Evolutionary conservation across 2,888 invertebrate genomes (phyloP), one percentile per base, ranked within the genome.

Genomic region (Eurytoma adleriae): DNA sequence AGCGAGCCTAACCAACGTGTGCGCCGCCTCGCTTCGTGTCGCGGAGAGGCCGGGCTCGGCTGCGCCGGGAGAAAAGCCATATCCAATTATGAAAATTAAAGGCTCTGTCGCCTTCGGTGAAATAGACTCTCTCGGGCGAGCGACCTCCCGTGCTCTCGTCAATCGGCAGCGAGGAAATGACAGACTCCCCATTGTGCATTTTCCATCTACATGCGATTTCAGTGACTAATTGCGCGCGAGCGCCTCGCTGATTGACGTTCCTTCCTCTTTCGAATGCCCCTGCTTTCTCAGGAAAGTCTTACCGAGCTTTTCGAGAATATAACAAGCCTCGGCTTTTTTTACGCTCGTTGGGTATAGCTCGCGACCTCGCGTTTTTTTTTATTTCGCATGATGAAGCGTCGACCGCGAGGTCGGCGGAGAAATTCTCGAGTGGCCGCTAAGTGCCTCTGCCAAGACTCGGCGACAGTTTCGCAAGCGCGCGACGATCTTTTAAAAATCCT

Each of bases 31-130:
- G 7, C 30, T 62, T 12, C 40, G 20, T 2, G 16, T 10, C 5
- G 10, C 40, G 18, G 40, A 62, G 62, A 62, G n/a, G 40, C 18
- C 20, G 56, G n/a, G 16, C 5, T 24, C 64, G 24, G 18, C 40
- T 61, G 62, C n/a, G 73, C 20, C 7, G 30, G 40, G 24, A 76
- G 76, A 70, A 75, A 80, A 84, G 84, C 85, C 85, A 86, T 85
- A 87, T 87, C 88, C 89, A 89, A 90, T 90, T 90, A 90, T 90
- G 89, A 88, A 89, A 89, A 90, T 90, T 89, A 89, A 87, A 89
- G 89, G 88, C 89, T 89, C 87, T 86, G 84, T 89, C 89, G 87
- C 88, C 89, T 89, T 86, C 84, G 84, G 85, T 83, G 83, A 83
- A 73, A 78, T 69, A 48, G 62, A 79, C 78, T 78, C 67, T 78